Conservation (phyloP, 2,888 invertebrate species). For the Hypomecis atomaria region DNA sequence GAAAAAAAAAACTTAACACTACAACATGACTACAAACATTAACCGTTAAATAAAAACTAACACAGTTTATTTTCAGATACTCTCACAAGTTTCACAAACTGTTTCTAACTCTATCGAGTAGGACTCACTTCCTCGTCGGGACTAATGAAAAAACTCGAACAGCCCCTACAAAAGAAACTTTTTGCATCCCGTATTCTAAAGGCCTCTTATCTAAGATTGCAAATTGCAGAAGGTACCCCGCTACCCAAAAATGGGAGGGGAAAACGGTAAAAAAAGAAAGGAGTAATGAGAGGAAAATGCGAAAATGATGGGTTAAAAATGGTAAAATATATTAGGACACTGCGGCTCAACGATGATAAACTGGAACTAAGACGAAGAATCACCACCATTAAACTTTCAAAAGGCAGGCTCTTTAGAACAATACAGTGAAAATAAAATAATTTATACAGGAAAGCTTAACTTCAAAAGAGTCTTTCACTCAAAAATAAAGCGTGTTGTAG, state of each 20-base stretch:
- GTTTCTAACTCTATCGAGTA: slow-evolving; percentile 30
- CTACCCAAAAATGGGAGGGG: slow-evolving; percentile 24
- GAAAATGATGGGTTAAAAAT: slow-evolving; percentile 15
- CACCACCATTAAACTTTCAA: slow-evolving; percentile 76
- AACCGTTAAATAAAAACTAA: neutral
- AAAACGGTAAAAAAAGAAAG: slow-evolving; percentile 7
- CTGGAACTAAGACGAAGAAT: slow-evolving; percentile 68
- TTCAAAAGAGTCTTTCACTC: slow-evolving; percentile 85
- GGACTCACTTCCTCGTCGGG: slow-evolving; percentile 40
- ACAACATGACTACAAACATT: no score
- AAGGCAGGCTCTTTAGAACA: slow-evolving; percentile 78
- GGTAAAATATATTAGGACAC: slow-evolving; percentile 45
- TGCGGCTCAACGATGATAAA: slow-evolving; percentile 64
- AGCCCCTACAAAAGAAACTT: slow-evolving; percentile 45
- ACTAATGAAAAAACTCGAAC: slow-evolving; percentile 46
- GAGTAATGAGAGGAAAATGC: slow-evolving; percentile 6
- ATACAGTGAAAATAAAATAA: slow-evolving; percentile 83
- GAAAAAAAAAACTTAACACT: no score
- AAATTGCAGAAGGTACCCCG: slow-evolving; percentile 42
- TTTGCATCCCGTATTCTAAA: slow-evolving; percentile 46
- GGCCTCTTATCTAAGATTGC: slow-evolving; percentile 48
- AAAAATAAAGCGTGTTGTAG: slow-evolving; percentile 85
- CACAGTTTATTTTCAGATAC: slow-evolving; percentile 13
- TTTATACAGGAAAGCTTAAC: slow-evolving; percentile 84
- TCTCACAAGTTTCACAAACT: slow-evolving; percentile 27